Evolutionary conservation across 2,113 vertebrate species (phyloP).

Genomic region (Ctenodactylus gundi): DNA sequence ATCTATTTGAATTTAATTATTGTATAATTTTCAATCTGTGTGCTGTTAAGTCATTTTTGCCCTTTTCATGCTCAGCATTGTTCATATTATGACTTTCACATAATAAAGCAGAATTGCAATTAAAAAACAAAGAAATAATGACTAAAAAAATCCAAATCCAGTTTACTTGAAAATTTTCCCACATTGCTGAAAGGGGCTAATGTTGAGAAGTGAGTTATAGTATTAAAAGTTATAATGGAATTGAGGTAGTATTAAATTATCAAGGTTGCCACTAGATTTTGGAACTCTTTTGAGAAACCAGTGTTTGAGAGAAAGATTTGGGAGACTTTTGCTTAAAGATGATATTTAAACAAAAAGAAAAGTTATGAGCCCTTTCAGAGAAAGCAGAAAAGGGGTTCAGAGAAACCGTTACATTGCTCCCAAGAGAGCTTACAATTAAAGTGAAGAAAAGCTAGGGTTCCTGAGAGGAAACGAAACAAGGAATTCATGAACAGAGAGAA

Average conservation of each 20-base stretch:
- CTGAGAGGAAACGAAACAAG: background rate
- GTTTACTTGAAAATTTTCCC: background rate
- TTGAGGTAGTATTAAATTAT: background rate
- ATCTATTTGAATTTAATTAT: too few relatives aligned
- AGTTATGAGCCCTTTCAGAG: background rate
- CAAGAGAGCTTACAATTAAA: background rate
- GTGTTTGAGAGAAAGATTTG: background rate
- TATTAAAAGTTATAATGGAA: background rate
- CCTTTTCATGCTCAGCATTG: too few relatives aligned
- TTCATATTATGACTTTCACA: too few relatives aligned
- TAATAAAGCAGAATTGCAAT: too few relatives aligned
- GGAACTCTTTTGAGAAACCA: background rate
- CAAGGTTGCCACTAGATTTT: background rate
- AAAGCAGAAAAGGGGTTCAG: background rate
- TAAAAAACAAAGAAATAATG: too few relatives aligned
- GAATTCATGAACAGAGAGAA: background rate
- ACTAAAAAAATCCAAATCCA: too few relatives aligned
- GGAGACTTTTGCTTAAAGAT: background rate
- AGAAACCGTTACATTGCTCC: background rate
- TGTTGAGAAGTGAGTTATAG: background rate
- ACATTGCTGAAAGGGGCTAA: background rate
- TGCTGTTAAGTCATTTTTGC: too few relatives aligned
- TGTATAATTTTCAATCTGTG: too few relatives aligned
- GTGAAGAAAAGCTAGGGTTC: background rate
- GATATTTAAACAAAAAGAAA: background rate